Evolutionary conservation across 1,140 invertebrate genomes (phyloP), one percentile per base, ranked within the genome.

Genomic region (Schlechtendalia chinensis): DNA sequence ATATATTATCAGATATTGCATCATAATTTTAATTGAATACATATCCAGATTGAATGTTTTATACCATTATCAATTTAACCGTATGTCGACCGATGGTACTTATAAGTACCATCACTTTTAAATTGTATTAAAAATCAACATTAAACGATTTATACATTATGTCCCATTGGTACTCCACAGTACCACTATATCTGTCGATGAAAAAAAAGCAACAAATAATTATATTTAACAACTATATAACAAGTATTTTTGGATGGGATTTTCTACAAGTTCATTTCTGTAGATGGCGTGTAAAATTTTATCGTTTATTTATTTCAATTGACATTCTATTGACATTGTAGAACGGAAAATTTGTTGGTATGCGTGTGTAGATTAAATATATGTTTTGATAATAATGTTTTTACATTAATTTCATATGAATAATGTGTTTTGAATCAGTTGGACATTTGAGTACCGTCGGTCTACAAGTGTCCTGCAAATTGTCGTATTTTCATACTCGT

Each of bases 381-480:
- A 6, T 5, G 12, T 16, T 27, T 17, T 72, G n/a, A 10, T 50
- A 53, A 16, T 14, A 24, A 27, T 50, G 24, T 72, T 53, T 17
- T 27, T n/a, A n/a, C n/a, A n/a, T n/a, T n/a, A n/a, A n/a, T 10
- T 53, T 27, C 19, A 29, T 69, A 24, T 54, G 27, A 53, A 72
- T 72, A 72, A 72, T 45, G 19, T 5, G 14, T 22, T 69, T 17
- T 27, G 17, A 53, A 24, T 72, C 69, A 72, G 24, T 72, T 72
- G 69, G 69, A 72, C 50, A 14, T 72, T 22, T 72, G 22, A 22
- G 69, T 72, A 72, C 47, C 47, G 47, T 72, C 47, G 69, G 69
- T 14, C 45, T 10, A 53, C 50, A n/a, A n/a, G n/a, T n/a, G n/a
- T n/a, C n/a, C n/a, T n/a, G n/a, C n/a, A n/a, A n/a, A n/a, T n/a